Evolutionary conservation across 2,888 invertebrate genomes (phyloP).

Genomic region (Drosophila borborema): DNA sequence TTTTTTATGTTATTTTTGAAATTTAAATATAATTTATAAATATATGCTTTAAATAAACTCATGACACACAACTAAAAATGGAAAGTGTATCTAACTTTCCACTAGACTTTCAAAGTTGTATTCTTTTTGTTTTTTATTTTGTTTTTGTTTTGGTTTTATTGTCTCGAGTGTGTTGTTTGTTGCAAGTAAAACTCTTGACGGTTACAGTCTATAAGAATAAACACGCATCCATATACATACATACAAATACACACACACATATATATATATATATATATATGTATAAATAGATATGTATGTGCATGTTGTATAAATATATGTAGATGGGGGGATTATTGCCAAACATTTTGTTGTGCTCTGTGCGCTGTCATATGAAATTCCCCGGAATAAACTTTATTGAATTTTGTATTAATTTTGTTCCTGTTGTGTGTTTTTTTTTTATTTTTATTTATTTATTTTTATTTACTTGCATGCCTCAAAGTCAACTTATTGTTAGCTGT

Average conservation of each 20-base stretch:
- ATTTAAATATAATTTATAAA: too few species aligned
- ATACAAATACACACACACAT: neutral
- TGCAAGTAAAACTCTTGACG: slow-evolving; percentile 44
- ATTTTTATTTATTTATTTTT: neutral
- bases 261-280: neutral
- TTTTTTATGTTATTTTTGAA: too few species aligned
- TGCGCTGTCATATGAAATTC: slow-evolving; percentile 69
- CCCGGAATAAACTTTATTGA: slow-evolving; percentile 68
- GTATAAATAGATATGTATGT: neutral
- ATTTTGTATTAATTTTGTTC: slow-evolving; percentile 69
- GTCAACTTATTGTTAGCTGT: slow-evolving; percentile 48
- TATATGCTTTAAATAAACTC: too few species aligned
- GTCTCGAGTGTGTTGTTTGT: slow-evolving; percentile 22
- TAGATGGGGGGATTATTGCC: slow-evolving; percentile 45
- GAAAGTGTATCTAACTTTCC: slow-evolving; percentile 14
- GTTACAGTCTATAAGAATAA: slow-evolving; percentile 41
- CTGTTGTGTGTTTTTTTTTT: slow-evolving; percentile 19
- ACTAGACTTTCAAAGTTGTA: neutral
- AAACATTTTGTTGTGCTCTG: slow-evolving; percentile 38
- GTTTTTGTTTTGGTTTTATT: slow-evolving; percentile 14
- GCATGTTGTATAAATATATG: neutral
- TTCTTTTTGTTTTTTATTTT: neutral
- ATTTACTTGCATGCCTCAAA: slow-evolving; percentile 58
- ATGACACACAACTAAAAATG: neutral
- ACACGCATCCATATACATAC: neutral